Percentiles rank a stretch among this genome's conserved stretches.
phyloP scores from a whole-genome alignment of 2,888 invertebrate species.

The Rhimphoctona megacephalus region DNA sequence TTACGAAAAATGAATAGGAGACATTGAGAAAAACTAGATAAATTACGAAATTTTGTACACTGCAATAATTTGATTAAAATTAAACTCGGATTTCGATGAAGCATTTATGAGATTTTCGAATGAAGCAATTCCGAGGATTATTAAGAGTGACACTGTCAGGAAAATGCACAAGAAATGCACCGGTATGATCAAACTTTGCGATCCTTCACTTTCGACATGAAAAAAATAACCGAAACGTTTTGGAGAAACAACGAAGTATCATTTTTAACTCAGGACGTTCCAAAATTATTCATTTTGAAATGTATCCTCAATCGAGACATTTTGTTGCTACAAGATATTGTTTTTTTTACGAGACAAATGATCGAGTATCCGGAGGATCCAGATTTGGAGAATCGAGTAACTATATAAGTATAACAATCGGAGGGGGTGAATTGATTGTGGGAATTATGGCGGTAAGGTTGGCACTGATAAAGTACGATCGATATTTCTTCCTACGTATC shows the following conservation, averaged over 20 bases:
- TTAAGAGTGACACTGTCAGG: slow-evolving; percentile 35
- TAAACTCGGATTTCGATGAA: not conserved
- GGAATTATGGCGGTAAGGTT: slow-evolving; percentile 75
- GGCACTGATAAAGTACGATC: slow-evolving; percentile 75
- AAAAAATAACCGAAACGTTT: not conserved
- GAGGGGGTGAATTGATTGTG: slow-evolving; percentile 72
- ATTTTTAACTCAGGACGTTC: not conserved
- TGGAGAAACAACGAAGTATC: not conserved
- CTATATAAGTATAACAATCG: slow-evolving; percentile 16
- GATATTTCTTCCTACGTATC: slow-evolving; percentile 68
- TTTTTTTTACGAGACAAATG: slow-evolving; percentile 24
- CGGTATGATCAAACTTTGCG: not conserved
- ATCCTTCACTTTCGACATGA: not conserved
- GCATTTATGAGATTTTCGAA: not conserved
- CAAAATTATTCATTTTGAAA: not conserved
- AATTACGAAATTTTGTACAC: not conserved
- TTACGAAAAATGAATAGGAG: not conserved
- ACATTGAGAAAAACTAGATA: slow-evolving; percentile 21
- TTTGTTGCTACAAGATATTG: not conserved
- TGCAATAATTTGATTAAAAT: slow-evolving; percentile 6
- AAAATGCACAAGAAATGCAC: not conserved
- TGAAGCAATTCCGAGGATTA: not conserved
- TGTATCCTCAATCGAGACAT: not conserved
- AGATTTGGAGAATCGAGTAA: slow-evolving; percentile 29
- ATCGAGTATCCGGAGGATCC: slow-evolving; percentile 18